Evolutionary conservation across 2,113 vertebrate species (phyloP).

Genomic region (Callorhinus ursinus): DNA sequence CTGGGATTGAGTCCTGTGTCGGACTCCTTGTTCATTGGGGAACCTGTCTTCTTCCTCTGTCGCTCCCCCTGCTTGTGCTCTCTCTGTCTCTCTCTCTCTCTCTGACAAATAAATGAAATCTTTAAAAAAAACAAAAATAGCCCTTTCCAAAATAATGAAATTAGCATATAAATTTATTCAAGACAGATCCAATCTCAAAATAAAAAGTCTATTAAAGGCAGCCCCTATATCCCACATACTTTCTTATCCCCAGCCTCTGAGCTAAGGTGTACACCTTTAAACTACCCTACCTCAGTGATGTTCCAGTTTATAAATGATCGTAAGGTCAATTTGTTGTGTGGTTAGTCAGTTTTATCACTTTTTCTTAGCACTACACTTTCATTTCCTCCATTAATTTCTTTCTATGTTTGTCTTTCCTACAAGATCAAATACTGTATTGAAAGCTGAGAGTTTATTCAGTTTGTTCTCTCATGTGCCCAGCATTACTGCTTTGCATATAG

Average conservation of each 20-base stretch:
- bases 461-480: background rate
- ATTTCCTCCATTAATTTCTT: constrained; percentile 49
- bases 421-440: constrained; percentile 9
- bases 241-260: background rate
- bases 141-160: background rate
- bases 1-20: no score
- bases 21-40: no score
- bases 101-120: no score
- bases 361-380: background rate
- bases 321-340: background rate
- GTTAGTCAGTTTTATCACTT: background rate
- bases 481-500: background rate
- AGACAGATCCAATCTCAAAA: constrained; percentile 39
- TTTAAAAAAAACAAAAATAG: background rate
- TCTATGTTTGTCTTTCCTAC: background rate
- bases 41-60: no score
- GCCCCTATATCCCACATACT: background rate
- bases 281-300: background rate
- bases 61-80: no score
- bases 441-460: background rate
- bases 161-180: constrained; percentile 28
- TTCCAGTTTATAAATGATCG: background rate
- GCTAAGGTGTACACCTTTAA: background rate
- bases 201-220: background rate
- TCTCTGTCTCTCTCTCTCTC: no score